A percentile compares a stretch with the other conserved stretches of the same genome.
Evolutionary conservation across 2,113 vertebrate genomes (phyloP).

Genomic region (Centropus bengalensis): DNA sequence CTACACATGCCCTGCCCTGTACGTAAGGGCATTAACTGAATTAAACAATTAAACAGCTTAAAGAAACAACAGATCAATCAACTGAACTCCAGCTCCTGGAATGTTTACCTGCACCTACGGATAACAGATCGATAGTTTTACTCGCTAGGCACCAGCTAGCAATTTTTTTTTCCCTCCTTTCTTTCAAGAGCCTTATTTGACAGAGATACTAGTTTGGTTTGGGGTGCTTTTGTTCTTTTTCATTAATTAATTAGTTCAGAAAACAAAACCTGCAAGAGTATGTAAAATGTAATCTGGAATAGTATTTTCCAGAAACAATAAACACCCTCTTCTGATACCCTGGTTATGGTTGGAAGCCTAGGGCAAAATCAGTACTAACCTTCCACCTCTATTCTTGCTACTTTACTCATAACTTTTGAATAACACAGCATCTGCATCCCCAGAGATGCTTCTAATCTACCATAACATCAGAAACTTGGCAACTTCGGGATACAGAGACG

Average conservation of each 20-base stretch:
- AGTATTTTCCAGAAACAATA: background rate
- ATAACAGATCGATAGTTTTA: background rate
- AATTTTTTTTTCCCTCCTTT: background rate
- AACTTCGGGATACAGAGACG: background rate
- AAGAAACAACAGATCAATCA: slow-evolving; percentile 41
- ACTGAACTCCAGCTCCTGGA: background rate
- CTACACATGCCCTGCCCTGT: background rate
- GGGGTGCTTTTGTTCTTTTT: background rate
- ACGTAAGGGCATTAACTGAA: background rate
- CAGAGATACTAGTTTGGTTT: background rate
- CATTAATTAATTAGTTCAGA: background rate
- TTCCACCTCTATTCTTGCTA: background rate
- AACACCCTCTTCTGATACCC: background rate
- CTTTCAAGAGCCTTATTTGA: background rate
- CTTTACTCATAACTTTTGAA: background rate
- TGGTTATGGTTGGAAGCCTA: background rate
- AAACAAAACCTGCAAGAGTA: background rate
- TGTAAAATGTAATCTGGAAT: background rate
- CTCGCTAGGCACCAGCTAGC: background rate
- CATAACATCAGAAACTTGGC: background rate
- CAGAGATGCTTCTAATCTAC: background rate
- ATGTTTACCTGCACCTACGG: background rate
- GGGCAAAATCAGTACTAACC: background rate
- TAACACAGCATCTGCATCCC: background rate
- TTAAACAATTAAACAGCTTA: slow-evolving; percentile 25